A percentile compares a stretch with the other conserved stretches of the same genome.
Conservation (phyloP, 2,888 invertebrate genomes). For the Cyaniris semiargus region DNA sequence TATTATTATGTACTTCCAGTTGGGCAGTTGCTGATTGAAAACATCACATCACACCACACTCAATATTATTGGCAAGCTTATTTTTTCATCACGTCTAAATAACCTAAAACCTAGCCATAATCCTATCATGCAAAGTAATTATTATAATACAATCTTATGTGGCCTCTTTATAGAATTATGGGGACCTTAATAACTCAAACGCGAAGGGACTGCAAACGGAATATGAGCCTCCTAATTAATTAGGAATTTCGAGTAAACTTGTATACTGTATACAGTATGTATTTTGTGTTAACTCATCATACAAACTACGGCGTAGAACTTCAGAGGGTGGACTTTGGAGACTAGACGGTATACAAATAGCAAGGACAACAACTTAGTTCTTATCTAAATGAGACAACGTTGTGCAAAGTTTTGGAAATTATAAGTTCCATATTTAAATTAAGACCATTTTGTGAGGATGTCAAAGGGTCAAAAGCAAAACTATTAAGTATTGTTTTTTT, state of each 20-base stretch:
- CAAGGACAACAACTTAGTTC: slow-evolving; percentile 14
- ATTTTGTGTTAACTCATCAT: not conserved
- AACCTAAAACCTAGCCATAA: not conserved
- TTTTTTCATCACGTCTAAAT: not conserved
- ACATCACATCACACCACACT: too few species aligned
- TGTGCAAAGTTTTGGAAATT: not conserved
- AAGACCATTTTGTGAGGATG: not conserved
- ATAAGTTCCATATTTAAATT: not conserved
- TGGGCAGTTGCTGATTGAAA: too few species aligned
- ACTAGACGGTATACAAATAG: slow-evolving; percentile 4
- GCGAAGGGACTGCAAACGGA: not conserved
- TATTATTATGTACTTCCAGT: too few species aligned
- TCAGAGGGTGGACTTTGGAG: not conserved
- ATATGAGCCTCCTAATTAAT: not conserved
- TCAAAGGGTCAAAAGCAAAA: not conserved
- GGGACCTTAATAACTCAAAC: not conserved
- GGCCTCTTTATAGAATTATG: not conserved
- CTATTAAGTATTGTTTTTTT: not conserved
- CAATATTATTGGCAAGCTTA: too few species aligned
- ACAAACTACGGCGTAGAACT: slow-evolving; percentile 9
- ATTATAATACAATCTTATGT: not conserved
- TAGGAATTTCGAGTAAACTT: not conserved
- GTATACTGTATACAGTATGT: not conserved
- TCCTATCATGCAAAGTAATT: not conserved
- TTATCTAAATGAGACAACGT: not conserved